Conservation (phyloP, 2,113 vertebrate species). For the Sturnus vulgaris region DNA sequence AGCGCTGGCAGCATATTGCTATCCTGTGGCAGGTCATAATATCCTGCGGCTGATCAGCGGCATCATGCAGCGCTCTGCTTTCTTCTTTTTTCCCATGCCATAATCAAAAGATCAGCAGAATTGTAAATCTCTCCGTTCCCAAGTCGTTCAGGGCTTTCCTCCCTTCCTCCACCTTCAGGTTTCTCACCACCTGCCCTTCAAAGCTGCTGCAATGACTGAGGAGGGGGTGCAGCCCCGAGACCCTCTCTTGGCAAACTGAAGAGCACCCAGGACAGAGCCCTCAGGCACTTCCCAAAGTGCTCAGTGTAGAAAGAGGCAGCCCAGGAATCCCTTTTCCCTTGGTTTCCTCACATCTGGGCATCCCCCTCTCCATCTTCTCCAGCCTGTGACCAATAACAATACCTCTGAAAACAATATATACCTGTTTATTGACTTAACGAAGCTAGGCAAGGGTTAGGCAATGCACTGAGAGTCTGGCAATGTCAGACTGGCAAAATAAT, state of each 20-base stretch:
- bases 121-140: neutral
- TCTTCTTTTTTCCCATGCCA: constrained; percentile 13
- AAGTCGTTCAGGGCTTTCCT: neutral
- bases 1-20: constrained; percentile 36
- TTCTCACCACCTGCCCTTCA: neutral
- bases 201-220: neutral
- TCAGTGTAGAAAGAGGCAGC: neutral
- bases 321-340: neutral
- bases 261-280: neutral
- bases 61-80: constrained; percentile 13
- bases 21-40: constrained; percentile 55
- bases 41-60: constrained; percentile 53
- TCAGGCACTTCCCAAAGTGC: neutral
- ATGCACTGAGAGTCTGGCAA: too few relatives aligned
- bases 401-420: neutral
- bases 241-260: neutral
- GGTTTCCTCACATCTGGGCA: neutral
- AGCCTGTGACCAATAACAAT: neutral
- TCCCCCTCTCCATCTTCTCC: neutral
- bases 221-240: accelerated
- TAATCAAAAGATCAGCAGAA: constrained; percentile 58
- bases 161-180: neutral
- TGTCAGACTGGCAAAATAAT: neutral
- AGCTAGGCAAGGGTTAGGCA: neutral
- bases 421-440: neutral